phyloP scores from a whole-genome alignment of 2,113 vertebrate species.

The Corythornis madagascariensis region DNA sequence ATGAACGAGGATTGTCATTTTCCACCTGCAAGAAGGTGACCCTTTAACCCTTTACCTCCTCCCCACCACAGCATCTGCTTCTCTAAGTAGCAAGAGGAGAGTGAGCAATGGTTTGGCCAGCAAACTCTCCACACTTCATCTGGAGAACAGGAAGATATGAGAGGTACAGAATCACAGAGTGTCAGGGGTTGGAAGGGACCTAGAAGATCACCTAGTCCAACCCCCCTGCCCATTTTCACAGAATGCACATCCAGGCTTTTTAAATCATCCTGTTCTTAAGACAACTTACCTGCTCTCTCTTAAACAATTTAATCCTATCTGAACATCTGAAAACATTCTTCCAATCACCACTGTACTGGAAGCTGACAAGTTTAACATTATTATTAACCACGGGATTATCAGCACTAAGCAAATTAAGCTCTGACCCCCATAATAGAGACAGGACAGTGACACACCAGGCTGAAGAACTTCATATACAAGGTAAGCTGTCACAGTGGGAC shows the following conservation, averaged over 20 bases:
- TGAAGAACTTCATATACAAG: background rate
- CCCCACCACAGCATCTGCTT: background rate
- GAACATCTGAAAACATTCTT: background rate
- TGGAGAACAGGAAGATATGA: background rate
- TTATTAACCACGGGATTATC: background rate
- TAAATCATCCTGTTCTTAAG: background rate
- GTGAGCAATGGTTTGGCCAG: background rate
- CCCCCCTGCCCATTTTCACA: background rate
- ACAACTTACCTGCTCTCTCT: background rate
- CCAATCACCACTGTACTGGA: background rate
- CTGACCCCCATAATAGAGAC: background rate
- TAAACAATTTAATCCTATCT: background rate
- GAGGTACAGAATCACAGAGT: background rate
- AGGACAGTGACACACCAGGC: background rate
- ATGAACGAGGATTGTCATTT: background rate
- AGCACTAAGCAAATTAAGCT: background rate
- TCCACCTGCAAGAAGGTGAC: background rate
- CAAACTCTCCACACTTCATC: background rate
- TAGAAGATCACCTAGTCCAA: too few species aligned
- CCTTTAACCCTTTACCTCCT: background rate
- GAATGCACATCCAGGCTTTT: background rate
- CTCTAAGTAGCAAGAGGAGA: background rate
- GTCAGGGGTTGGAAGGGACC: too few species aligned
- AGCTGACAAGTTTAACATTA: background rate
- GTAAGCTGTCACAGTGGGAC: background rate